Conservation (phyloP, 2,113 vertebrate species). For the Ceyx margarethae region DNA sequence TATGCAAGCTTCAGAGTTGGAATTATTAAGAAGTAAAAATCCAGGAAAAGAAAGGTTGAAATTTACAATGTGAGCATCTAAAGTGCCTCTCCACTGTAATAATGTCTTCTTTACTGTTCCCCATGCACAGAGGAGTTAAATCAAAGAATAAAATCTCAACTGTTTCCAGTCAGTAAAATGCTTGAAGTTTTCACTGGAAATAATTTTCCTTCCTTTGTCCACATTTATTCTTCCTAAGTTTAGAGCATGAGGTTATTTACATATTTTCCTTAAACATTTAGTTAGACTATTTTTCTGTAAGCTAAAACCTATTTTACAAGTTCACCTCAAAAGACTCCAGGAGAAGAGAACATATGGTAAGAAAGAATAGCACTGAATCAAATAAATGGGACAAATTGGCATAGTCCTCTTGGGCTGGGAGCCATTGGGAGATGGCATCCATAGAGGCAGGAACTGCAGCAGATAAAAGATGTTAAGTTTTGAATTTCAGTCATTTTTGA, state of each 20-base stretch:
- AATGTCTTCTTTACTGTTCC: background rate
- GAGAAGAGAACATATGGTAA: background rate
- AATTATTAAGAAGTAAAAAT: background rate
- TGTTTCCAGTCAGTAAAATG: background rate
- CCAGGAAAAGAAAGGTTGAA: background rate
- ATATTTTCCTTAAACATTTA: conserved; percentile 10
- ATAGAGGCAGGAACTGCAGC: background rate
- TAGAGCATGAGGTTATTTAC: background rate
- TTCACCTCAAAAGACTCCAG: background rate
- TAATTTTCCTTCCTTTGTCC: background rate
- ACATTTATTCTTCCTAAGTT: background rate
- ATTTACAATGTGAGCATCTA: background rate
- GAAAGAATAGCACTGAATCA: background rate
- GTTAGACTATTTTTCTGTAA: background rate
- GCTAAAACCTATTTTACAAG: background rate
- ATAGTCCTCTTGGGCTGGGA: background rate
- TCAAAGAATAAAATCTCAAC: background rate
- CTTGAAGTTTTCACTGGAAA: background rate
- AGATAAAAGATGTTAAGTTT: background rate
- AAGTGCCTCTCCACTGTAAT: background rate
- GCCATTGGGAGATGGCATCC: background rate
- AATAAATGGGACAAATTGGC: background rate
- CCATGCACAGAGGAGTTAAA: background rate
- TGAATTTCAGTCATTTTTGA: background rate
- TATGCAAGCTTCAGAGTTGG: background rate